Evolutionary conservation across 2,113 vertebrate species (phyloP), one percentile per base, ranked within the genome.

Genomic region (Dicerorhinus sumatrensis): DNA sequence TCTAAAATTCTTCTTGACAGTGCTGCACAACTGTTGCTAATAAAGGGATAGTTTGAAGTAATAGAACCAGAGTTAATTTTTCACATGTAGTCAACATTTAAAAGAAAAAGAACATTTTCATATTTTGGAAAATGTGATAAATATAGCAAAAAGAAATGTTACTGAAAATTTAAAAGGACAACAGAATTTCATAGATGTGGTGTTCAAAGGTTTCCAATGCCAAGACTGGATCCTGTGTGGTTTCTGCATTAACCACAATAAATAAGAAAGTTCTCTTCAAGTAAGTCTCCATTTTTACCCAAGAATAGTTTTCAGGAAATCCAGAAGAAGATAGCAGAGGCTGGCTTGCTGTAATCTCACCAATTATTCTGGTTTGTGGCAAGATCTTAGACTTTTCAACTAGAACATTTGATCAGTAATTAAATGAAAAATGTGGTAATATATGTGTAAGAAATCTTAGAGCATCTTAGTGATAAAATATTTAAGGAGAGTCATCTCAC

Each of bases 381-480:
- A 97, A 97, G 92, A 93, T 88, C 88, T 91, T 69, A 25, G 46
- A 83, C 95, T 98, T 98, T 88, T 76, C 89, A 83, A 63, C 94
- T 67, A 48, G 94, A 21, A 31, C 70, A 13, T 93, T 98, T 96
- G 97, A 97, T 97, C 86, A 89, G 92, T 96, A 95, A 97, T 98
- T 97, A 98, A 89, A 36, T 84, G 88, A 42, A 77, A 77, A 60
- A 67, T 86, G 89, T 17, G 93, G 89, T 82, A 90, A 70, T 3
- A 0, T 77, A 31, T 87, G 88, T 73, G 58, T 56, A 29, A 95
- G 92, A 54, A 95, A 56, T 58, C 75, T n/a, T 58, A 33, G 13
- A 86, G 69, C 75, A 62, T 97, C 97, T 95, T 56, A 70, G 91
- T 92, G 96, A 97, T 91, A 92, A 98, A 98, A 97, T 98, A 98